Conservation (phyloP, 2,888 invertebrate genomes). For the Pandemis cinnamomeana region DNA sequence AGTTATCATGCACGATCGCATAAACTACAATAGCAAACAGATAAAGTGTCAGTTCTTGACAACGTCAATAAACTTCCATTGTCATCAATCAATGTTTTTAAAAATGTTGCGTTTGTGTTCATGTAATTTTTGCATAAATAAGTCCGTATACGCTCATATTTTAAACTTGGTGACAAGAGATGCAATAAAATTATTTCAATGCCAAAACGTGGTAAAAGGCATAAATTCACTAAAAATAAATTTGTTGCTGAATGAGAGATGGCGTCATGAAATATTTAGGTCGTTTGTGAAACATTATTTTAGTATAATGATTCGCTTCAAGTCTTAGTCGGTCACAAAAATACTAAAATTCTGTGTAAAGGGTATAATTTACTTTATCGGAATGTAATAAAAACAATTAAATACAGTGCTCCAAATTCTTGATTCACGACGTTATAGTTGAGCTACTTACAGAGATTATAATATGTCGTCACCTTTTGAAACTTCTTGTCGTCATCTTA, state of each 20-base stretch:
- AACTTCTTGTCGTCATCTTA: background rate
- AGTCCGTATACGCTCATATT: background rate
- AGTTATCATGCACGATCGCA: background rate
- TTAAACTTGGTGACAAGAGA: background rate
- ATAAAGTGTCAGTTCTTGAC: background rate
- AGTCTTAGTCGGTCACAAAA: slow-evolving; percentile 7
- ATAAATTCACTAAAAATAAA: background rate
- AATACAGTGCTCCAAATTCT: background rate
- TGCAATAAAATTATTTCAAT: background rate
- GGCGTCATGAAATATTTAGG: slow-evolving; percentile 37
- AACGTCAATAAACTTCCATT: background rate
- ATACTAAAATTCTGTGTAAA: background rate
- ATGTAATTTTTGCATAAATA: background rate
- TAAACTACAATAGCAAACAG: background rate
- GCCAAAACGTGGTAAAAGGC: background rate
- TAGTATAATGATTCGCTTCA: background rate
- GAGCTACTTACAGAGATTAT: background rate
- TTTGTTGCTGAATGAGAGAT: slow-evolving; percentile 2
- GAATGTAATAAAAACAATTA: slow-evolving; percentile 1
- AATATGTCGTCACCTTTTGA: background rate
- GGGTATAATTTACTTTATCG: background rate
- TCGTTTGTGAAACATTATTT: slow-evolving; percentile 28
- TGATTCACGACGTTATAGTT: background rate
- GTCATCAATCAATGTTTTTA: background rate
- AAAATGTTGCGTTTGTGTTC: background rate